phyloP scores from a whole-genome alignment of 2,113 vertebrate species.

The Odocoileus virginianus region DNA sequence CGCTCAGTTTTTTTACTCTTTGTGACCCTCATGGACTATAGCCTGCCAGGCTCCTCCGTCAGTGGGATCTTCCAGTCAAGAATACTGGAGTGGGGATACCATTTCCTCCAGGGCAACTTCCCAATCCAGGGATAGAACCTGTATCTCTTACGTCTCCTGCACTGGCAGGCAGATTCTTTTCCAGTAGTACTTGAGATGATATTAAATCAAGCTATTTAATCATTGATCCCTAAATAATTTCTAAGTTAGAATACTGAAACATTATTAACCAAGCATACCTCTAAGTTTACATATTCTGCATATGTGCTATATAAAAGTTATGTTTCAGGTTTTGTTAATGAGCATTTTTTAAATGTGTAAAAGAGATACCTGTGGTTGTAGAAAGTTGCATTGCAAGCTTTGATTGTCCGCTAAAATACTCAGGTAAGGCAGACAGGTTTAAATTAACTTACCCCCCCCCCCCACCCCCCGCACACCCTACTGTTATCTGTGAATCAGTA shows the following conservation, averaged over 20 bases:
- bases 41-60: fast-evolving
- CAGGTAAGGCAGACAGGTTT: background rate
- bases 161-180: background rate
- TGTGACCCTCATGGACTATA: background rate
- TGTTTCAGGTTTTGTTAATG: background rate
- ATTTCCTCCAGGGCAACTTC: background rate
- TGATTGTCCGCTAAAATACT: background rate
- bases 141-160: background rate
- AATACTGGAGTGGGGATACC: background rate
- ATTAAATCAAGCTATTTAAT: background rate
- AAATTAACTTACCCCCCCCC: background rate
- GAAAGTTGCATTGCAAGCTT: background rate
- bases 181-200: background rate
- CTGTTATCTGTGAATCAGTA: background rate
- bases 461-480: fast-evolving
- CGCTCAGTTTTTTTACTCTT: background rate
- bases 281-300: background rate
- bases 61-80: background rate
- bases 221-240: background rate
- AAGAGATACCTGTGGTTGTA: background rate
- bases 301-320: background rate
- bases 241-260: background rate
- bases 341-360: background rate
- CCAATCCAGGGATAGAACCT: background rate
- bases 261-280: background rate